phyloP scores from a whole-genome alignment of 1,140 invertebrate species.

The Bombus turneri region DNA sequence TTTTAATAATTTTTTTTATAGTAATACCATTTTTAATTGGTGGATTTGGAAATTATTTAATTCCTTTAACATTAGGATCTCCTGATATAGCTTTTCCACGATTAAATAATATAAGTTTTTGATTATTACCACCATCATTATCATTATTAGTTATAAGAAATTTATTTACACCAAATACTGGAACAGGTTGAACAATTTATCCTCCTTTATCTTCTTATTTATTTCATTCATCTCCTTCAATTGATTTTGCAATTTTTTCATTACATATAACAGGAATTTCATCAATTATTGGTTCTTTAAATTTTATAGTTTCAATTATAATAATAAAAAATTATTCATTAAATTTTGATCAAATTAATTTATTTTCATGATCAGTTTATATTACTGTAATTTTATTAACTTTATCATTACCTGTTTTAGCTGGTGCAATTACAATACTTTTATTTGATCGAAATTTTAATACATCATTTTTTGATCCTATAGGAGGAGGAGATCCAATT shows the following conservation, averaged over 20 bases:
- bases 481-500: too few relatives aligned
- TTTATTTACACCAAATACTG: slow-evolving; percentile 61
- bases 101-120: slow-evolving; percentile 92
- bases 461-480: too few relatives aligned
- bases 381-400: too few relatives aligned
- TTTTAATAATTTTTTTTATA: slow-evolving; percentile 85
- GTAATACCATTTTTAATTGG: slow-evolving; percentile 86
- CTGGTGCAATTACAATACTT: too few relatives aligned
- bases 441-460: too few relatives aligned
- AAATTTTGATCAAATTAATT: too few relatives aligned
- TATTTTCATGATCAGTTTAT: too few relatives aligned
- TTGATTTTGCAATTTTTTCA: slow-evolving; percentile 22
- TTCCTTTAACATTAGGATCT: slow-evolving; percentile 87
- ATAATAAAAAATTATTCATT: too few relatives aligned
- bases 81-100: slow-evolving; percentile 90
- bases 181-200: slow-evolving; percentile 27
- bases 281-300: too few relatives aligned
- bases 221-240: background rate
- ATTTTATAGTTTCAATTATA: too few relatives aligned
- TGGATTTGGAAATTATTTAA: slow-evolving; percentile 86
- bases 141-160: slow-evolving; percentile 85
- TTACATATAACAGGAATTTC: too few relatives aligned
- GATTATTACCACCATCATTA: slow-evolving; percentile 83
- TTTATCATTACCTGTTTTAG: too few relatives aligned
- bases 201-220: background rate